These are phyloP conservation scores for Lepilemur ruficaudatus DNA, from an alignment of 2,797 vertebrate genomes.

Conservation along the genomic window DNA sequence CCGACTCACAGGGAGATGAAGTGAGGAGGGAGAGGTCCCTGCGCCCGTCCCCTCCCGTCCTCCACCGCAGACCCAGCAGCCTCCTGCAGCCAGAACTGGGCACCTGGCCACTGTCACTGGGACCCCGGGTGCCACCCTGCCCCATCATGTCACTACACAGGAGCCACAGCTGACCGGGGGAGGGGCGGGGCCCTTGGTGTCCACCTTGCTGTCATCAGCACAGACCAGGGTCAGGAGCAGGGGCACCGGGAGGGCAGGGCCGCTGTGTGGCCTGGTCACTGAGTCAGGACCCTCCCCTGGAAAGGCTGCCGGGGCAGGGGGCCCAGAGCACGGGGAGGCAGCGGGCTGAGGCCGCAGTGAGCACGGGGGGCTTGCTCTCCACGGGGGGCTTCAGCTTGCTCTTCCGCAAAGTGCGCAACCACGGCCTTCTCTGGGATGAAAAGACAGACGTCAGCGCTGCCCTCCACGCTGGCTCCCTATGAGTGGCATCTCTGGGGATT, in stretches of 20 bases:
- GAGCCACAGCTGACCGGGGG: not conserved
- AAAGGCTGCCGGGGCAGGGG: too few species aligned
- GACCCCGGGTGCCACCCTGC: not conserved
- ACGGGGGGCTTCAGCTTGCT: not conserved
- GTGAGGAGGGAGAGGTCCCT: not conserved
- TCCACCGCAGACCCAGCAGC: not conserved
- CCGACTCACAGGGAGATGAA: not conserved
- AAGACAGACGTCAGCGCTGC: not conserved
- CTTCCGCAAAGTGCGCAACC: not conserved
- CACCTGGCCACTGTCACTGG: too few species aligned
- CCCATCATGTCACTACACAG: not conserved
- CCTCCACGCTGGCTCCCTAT: not conserved
- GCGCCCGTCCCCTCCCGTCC: not conserved
- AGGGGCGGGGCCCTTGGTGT: not conserved
- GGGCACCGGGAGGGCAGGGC: too few species aligned
- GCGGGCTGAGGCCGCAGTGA: too few species aligned
- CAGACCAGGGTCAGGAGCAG: too few species aligned
- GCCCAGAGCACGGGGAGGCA: too few species aligned
- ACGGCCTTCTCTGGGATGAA: not conserved
- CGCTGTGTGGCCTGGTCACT: too few species aligned
- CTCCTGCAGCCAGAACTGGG: not conserved
- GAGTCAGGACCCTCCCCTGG: too few species aligned
- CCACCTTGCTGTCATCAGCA: not conserved
- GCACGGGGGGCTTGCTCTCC: not conserved
- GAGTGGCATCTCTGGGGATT: not conserved